Evolutionary conservation across 2,113 vertebrate species (phyloP).

Genomic region (Lophotis ruficrista): DNA sequence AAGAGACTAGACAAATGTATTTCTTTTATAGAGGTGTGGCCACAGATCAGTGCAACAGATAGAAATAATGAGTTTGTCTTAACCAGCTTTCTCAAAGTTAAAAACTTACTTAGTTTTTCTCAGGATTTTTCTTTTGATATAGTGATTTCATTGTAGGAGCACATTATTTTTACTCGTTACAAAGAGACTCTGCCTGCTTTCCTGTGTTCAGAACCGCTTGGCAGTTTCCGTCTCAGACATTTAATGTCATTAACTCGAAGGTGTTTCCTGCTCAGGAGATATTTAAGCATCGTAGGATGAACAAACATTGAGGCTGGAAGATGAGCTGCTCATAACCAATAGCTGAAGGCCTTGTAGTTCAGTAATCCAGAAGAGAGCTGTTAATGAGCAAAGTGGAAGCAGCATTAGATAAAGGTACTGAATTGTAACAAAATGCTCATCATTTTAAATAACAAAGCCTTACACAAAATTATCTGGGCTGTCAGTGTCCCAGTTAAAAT

Average conservation of each 20-base stretch:
- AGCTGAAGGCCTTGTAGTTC: slow-evolving; percentile 3
- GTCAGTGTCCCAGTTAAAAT: neutral
- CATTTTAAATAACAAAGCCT: slow-evolving; percentile 50
- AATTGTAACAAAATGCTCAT: slow-evolving; percentile 39
- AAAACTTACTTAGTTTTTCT: neutral
- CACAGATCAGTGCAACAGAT: neutral
- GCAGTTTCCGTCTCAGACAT: slow-evolving; percentile 13
- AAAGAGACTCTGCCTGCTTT: neutral
- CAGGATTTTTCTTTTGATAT: neutral
- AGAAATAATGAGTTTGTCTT: neutral
- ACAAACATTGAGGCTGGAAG: neutral
- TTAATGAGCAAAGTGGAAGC: slow-evolving; percentile 31
- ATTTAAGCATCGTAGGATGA: slow-evolving; percentile 19
- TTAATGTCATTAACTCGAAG: slow-evolving; percentile 46
- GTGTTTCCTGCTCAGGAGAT: slow-evolving; percentile 38
- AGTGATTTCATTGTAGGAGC: neutral
- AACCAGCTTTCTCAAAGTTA: neutral
- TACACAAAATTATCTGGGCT: slow-evolving; percentile 19
- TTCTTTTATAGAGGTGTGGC: neutral
- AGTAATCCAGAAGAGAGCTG: slow-evolving; percentile 29
- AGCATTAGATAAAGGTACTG: slow-evolving; percentile 46
- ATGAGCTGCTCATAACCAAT: slow-evolving; percentile 33
- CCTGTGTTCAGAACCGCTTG: neutral
- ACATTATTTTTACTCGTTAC: neutral
- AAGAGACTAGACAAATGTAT: neutral